Conservation (phyloP, 2,113 vertebrate genomes). For the Alexandromys fortis region DNA sequence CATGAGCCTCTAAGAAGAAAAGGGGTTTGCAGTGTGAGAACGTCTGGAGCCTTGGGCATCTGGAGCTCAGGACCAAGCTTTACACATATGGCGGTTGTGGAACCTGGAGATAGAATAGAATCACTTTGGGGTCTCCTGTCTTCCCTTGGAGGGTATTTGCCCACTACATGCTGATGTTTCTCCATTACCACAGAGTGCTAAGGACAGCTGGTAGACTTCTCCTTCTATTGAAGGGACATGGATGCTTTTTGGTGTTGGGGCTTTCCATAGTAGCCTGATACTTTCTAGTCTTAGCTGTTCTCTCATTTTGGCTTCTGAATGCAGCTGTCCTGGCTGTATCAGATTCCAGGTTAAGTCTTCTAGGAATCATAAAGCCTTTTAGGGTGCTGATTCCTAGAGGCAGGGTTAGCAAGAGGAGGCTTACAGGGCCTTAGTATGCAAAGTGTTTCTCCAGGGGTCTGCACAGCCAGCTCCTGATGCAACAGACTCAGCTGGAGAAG, state of each 20-base stretch:
- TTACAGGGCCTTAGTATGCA: neutral
- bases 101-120: neutral
- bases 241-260: neutral
- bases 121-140: neutral
- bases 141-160: neutral
- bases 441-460: slow-evolving; percentile 81
- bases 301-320: no score
- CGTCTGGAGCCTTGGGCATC: neutral
- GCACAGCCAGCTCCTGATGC: slow-evolving; percentile 90
- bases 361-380: no score
- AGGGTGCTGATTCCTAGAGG: no score
- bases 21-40: no score
- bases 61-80: neutral
- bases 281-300: no score
- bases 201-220: neutral
- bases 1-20: neutral
- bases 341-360: no score
- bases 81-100: no score
- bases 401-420: neutral
- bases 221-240: neutral
- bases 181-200: neutral
- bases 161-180: no score
- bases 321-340: no score
- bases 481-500: slow-evolving; percentile 94
- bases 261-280: neutral